phyloP scores from a whole-genome alignment of 2,797 vertebrate genomes.

The Falco biarmicus region DNA sequence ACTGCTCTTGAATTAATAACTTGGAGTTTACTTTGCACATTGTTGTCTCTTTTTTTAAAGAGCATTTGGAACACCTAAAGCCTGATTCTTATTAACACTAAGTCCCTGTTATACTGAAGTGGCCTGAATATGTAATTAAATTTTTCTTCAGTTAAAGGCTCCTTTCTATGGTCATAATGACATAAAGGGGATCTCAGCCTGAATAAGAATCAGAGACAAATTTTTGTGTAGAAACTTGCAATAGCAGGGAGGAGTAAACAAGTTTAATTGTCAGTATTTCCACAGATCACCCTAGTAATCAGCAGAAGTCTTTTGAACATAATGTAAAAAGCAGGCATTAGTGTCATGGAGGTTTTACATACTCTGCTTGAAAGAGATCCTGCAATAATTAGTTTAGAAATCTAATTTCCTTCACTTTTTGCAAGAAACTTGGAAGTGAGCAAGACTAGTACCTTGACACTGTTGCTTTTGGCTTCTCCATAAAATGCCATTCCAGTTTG shows the following conservation, averaged over 20 bases:
- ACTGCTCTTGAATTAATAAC: constrained; percentile 61
- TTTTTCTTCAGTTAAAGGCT: not conserved
- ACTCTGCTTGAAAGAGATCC: not conserved
- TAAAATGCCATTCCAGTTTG: constrained; percentile 17
- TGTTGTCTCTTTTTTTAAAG: constrained; percentile 42
- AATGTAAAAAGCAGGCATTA: not conserved
- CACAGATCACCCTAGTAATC: not conserved
- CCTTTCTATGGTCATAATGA: not conserved
- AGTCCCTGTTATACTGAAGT: constrained; percentile 1
- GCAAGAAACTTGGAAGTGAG: not conserved
- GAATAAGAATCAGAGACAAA: not conserved
- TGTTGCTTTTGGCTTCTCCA: constrained; percentile 34
- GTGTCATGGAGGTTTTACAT: not conserved
- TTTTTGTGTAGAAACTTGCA: not conserved
- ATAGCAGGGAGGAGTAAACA: not conserved
- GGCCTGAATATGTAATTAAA: not conserved
- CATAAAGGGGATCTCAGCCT: not conserved
- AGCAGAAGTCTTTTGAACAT: not conserved
- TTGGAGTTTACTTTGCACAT: constrained; percentile 43
- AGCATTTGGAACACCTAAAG: constrained; percentile 42
- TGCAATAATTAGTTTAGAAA: not conserved
- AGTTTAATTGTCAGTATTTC: not conserved
- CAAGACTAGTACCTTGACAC: not conserved
- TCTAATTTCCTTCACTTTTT: not conserved
- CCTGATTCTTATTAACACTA: constrained; percentile 41